These are phyloP conservation scores for Empidonax alnorum DNA, from an alignment of 2,113 vertebrate genomes.

Conservation along the genomic window DNA sequence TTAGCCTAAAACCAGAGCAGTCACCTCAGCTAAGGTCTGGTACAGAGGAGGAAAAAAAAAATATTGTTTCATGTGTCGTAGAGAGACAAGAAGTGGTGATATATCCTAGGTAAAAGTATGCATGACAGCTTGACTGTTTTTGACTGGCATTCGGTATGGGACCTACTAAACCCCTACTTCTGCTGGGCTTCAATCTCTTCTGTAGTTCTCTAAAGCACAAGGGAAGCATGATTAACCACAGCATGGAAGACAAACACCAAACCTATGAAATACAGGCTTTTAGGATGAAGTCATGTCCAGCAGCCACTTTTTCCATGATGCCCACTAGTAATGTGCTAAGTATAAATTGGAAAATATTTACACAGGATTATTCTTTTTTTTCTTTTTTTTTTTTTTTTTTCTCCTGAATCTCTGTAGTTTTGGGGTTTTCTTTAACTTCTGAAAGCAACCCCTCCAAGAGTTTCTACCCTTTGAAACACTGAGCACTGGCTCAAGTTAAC, in stretches of 20 bases:
- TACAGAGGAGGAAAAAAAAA: background rate
- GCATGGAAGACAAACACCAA: background rate
- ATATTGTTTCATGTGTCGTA: background rate
- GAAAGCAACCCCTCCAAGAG: background rate
- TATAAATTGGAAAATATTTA: background rate
- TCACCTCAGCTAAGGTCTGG: background rate
- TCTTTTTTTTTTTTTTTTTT: background rate
- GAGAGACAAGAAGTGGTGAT: background rate
- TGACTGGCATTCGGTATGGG: background rate
- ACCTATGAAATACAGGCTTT: background rate
- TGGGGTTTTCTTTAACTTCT: background rate
- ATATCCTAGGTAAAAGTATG: background rate
- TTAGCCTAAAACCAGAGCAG: background rate
- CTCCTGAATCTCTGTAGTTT: background rate
- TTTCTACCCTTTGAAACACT: background rate
- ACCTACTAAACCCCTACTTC: background rate
- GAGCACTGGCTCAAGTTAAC: background rate
- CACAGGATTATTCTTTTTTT: background rate
- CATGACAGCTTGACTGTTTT: background rate
- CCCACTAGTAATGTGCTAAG: background rate
- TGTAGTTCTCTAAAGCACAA: background rate
- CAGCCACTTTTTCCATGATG: background rate
- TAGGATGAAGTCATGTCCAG: rapidly evolving
- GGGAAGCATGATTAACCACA: background rate
- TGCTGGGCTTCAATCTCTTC: background rate